These are phyloP conservation scores for Sinodicranocentrus sp. DNA, from an alignment of 2,888 invertebrate genomes.

Conservation along the genomic window DNA sequence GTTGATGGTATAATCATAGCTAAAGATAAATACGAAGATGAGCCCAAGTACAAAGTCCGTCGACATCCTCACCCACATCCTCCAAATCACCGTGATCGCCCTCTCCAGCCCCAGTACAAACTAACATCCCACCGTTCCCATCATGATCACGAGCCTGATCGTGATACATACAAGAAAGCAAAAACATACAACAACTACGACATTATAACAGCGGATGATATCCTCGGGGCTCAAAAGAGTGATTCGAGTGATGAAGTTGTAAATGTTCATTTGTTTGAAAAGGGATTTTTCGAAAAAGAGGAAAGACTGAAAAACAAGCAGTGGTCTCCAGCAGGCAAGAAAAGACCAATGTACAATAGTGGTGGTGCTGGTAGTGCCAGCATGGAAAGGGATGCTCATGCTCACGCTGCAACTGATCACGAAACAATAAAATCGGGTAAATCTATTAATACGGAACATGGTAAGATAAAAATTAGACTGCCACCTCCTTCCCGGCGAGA, in stretches of 20 bases:
- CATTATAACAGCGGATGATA: background rate
- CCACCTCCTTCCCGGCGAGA: constrained; percentile 40
- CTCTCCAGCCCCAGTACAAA: background rate
- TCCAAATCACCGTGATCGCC: background rate
- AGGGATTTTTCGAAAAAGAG: constrained; percentile 38
- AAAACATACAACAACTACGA: constrained; percentile 7
- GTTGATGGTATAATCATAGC: constrained; percentile 27
- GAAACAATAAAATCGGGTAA: background rate
- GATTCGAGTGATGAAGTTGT: constrained; percentile 42
- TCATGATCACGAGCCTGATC: background rate
- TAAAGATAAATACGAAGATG: constrained; percentile 42
- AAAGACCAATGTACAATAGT: constrained; percentile 21
- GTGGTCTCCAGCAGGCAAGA: background rate
- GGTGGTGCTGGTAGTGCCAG: constrained; percentile 35
- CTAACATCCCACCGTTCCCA: background rate
- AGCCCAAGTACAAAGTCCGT: constrained; percentile 8
- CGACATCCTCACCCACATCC: constrained; percentile 12
- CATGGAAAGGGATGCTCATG: constrained; percentile 32
- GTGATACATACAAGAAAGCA: background rate
- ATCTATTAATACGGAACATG: too few relatives aligned
- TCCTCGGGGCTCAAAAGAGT: background rate
- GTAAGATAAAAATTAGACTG: background rate
- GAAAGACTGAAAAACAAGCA: background rate
- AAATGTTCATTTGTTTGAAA: constrained; percentile 35
- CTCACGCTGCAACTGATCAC: background rate